Evolutionary conservation across 1,140 invertebrate genomes (phyloP).

Genomic region (Bradysia coprophila): DNA sequence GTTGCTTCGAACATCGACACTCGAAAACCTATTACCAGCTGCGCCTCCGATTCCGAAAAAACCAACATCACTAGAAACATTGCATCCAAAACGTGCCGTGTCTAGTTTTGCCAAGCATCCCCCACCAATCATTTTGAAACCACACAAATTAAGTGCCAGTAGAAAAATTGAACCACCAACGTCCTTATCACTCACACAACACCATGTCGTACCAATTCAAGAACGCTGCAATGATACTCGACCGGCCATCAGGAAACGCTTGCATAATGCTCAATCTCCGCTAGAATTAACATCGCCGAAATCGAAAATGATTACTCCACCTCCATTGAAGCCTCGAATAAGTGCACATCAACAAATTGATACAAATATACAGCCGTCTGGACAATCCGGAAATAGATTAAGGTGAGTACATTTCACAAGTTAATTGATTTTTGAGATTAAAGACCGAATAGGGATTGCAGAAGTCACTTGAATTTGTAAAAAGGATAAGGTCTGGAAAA

Average conservation of each 20-base stretch:
- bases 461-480: too few relatives aligned
- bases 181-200: too few relatives aligned
- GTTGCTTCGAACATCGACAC: constrained; percentile 1
- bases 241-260: neutral
- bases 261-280: neutral
- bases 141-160: constrained; percentile 3
- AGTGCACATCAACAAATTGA: neutral
- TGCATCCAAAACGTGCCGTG: constrained; percentile 8
- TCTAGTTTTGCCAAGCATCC: constrained; percentile 9
- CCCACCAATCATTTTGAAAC: constrained; percentile 1
- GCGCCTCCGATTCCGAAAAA: constrained; percentile 19
- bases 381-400: too few relatives aligned
- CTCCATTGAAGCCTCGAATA: constrained; percentile 4
- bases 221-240: neutral
- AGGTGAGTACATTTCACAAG: too few relatives aligned
- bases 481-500: too few relatives aligned
- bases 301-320: neutral
- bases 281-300: neutral
- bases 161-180: constrained; percentile 1
- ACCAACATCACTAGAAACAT: constrained; percentile 12
- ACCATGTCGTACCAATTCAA: neutral
- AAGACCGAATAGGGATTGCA: too few relatives aligned
- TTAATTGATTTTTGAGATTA: too few relatives aligned
- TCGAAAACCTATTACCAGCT: constrained; percentile 7
- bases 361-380: neutral